These are phyloP conservation scores for Dolomedes plantarius DNA, from an alignment of 2,888 invertebrate species.

Conservation along the genomic window DNA sequence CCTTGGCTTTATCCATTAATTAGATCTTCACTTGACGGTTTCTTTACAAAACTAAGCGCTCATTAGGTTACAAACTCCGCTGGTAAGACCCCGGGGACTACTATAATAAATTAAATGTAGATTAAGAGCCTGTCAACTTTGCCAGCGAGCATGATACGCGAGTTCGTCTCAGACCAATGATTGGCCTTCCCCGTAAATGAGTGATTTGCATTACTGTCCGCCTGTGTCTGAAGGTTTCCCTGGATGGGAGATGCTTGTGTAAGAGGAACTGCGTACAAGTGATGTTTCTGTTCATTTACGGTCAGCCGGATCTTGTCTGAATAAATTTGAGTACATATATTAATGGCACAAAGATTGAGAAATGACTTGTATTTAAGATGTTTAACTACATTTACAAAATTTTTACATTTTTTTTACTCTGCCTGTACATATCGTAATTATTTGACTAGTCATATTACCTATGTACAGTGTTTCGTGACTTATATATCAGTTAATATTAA, in stretches of 20 bases:
- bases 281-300: too few species aligned
- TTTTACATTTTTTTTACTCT: too few species aligned
- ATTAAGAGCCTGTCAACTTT: slow-evolving; percentile 40
- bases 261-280: too few species aligned
- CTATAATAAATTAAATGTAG: slow-evolving; percentile 43
- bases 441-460: too few species aligned
- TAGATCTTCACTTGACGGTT: slow-evolving; percentile 48
- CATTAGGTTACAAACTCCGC: slow-evolving; percentile 28
- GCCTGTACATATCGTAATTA: too few species aligned
- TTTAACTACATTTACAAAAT: too few species aligned
- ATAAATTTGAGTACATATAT: too few species aligned
- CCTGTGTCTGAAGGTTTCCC: neutral
- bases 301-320: too few species aligned
- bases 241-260: neutral
- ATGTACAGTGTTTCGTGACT: too few species aligned
- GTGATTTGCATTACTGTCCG: slow-evolving; percentile 29
- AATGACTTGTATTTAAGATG: too few species aligned
- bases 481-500: too few species aligned
- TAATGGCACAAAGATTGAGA: too few species aligned
- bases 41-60: slow-evolving; percentile 42
- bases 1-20: slow-evolving; percentile 52
- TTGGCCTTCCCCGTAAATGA: slow-evolving; percentile 19
- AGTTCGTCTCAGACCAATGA: slow-evolving; percentile 25
- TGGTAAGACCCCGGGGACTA: slow-evolving; percentile 13
- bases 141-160: slow-evolving; percentile 14